Evolutionary conservation across 2,888 invertebrate genomes (phyloP).

Genomic region (Hirudinaria manillensis): DNA sequence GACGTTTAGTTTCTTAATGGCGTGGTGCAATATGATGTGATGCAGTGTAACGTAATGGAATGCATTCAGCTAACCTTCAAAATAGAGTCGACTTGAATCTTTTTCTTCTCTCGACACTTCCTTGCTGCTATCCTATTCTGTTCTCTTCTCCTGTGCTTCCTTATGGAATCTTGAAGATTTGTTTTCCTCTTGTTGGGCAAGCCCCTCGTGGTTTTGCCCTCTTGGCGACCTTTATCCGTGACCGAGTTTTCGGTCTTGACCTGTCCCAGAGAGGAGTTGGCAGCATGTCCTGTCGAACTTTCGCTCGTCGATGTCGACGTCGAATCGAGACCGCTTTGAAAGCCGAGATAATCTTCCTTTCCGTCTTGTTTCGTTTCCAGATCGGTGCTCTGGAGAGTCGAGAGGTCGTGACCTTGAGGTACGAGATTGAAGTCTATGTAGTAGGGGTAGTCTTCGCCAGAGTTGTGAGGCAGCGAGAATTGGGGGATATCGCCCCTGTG

Average conservation of each 20-base stretch:
- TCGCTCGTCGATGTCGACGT: background rate
- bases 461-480: too few relatives aligned
- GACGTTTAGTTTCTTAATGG: too few relatives aligned
- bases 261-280: background rate
- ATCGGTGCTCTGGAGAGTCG: background rate
- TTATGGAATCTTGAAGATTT: slow-evolving; percentile 24
- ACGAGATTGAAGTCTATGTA: slow-evolving; percentile 7
- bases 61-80: slow-evolving; percentile 21
- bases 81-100: slow-evolving; percentile 32
- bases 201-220: background rate
- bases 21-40: too few relatives aligned
- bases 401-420: background rate
- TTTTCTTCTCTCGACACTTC: slow-evolving; percentile 35
- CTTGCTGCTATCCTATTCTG: slow-evolving; percentile 33
- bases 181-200: slow-evolving; percentile 5
- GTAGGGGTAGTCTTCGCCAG: background rate
- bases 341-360: background rate
- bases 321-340: background rate
- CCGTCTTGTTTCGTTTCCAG: background rate
- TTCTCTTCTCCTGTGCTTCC: slow-evolving; percentile 29
- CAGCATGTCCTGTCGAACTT: background rate
- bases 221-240: background rate
- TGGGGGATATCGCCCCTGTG: too few relatives aligned
- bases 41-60: background rate
- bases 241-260: background rate